These are phyloP conservation scores for Apotomis turbidana DNA, from an alignment of 2,888 invertebrate genomes.

Conservation along the genomic window DNA sequence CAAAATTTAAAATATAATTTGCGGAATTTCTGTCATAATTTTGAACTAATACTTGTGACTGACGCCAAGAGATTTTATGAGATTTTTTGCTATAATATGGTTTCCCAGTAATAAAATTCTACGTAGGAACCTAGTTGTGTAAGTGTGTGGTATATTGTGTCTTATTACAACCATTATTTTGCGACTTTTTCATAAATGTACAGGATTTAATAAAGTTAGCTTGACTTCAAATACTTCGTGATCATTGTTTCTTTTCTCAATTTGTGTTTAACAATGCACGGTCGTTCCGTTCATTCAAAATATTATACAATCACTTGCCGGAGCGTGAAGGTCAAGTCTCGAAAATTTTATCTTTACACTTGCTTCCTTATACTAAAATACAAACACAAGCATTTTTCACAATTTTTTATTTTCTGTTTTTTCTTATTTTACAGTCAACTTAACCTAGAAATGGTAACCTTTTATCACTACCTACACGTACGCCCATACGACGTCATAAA, in stretches of 20 bases:
- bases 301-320: slow-evolving; percentile 52
- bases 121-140: no score
- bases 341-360: slow-evolving; percentile 39
- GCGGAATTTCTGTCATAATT: background rate
- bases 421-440: slow-evolving; percentile 73
- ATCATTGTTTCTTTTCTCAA: slow-evolving; percentile 24
- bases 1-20: background rate
- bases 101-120: no score
- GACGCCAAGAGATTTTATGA: no score
- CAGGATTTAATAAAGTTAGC: background rate
- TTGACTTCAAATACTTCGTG: slow-evolving; percentile 10
- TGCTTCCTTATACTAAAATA: slow-evolving; percentile 50
- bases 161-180: no score
- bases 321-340: slow-evolving; percentile 64
- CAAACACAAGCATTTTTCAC: slow-evolving; percentile 54
- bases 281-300: slow-evolving; percentile 48
- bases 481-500: slow-evolving; percentile 69
- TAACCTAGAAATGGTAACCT: slow-evolving; percentile 80
- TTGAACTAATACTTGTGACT: background rate
- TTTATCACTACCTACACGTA: slow-evolving; percentile 79
- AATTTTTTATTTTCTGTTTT: slow-evolving; percentile 67
- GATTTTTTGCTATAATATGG: no score
- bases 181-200: no score
- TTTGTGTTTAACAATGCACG: slow-evolving; percentile 38
- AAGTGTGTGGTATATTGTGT: no score